Evolutionary conservation across 64 coral and sea anemone genomes (phyloP).

Genomic region (Stylophora pistillata): DNA sequence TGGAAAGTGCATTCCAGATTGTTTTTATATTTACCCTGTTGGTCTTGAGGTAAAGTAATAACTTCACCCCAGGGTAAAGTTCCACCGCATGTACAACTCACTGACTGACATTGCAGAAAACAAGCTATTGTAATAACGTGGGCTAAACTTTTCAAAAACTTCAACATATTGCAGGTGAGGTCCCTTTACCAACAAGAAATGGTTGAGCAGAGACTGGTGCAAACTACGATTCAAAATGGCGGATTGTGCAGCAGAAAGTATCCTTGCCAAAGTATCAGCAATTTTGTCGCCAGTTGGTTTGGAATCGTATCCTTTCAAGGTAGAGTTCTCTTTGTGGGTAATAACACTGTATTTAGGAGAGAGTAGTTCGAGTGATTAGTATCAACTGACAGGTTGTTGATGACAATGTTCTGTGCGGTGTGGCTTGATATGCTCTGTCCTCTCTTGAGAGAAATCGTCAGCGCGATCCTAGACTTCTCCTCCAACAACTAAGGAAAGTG

Average conservation of each 20-base stretch:
- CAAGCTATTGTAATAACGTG: background rate
- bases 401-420: background rate
- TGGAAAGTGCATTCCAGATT: background rate
- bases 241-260: constrained; percentile 10
- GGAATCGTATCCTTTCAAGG: constrained; percentile 93
- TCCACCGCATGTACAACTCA: background rate
- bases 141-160: background rate
- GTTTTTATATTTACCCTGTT: background rate
- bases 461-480: background rate
- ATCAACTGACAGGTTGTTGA: background rate
- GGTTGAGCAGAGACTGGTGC: background rate
- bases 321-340: background rate
- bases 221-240: constrained; percentile 56
- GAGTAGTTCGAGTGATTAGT: background rate
- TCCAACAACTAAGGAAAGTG: background rate
- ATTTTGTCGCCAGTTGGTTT: constrained; percentile 80
- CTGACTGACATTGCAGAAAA: background rate
- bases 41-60: background rate
- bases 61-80: background rate
- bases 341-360: background rate
- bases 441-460: background rate
- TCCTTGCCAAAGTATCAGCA: constrained; percentile 43
- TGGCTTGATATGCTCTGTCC: background rate
- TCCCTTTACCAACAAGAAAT: background rate
- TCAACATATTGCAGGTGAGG: background rate